Percentiles rank a stretch among this genome's conserved stretches.
Conservation (phyloP, 2,888 invertebrate species). For the Choristoneura rosaceana region DNA sequence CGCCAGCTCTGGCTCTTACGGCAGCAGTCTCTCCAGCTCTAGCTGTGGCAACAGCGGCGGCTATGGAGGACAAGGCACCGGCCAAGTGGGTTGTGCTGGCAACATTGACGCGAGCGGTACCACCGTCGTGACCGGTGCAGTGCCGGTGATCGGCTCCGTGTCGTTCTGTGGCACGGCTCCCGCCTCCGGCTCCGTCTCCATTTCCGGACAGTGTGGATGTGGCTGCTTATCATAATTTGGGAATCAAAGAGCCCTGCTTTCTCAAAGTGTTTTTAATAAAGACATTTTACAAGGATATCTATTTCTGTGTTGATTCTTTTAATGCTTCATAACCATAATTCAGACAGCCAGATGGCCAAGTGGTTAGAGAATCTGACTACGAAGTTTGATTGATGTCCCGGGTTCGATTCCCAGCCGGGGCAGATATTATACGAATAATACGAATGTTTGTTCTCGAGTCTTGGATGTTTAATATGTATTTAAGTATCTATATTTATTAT, state of each 20-base stretch:
- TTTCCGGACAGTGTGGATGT: constrained; percentile 59
- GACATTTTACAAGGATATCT: not conserved
- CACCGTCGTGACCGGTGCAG: constrained; percentile 34
- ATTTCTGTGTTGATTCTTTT: no score
- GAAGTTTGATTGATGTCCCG: no score
- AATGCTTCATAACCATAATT: no score
- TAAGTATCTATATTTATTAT: no score
- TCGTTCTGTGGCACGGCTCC: constrained; percentile 54
- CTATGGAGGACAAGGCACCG: constrained; percentile 45
- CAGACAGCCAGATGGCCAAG: no score
- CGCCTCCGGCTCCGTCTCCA: constrained; percentile 60
- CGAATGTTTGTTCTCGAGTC: no score
- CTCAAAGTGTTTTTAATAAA: not conserved
- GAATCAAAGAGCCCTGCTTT: not conserved
- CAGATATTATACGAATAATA: no score
- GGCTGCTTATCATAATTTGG: constrained; percentile 44
- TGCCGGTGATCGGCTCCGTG: constrained; percentile 47
- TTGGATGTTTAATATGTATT: no score
- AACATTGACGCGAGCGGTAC: constrained; percentile 43
- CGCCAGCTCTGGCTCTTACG: not conserved
- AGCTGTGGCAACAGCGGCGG: constrained; percentile 46
- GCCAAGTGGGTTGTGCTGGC: constrained; percentile 49
- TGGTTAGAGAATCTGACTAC: no score
- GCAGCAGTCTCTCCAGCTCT: not conserved
- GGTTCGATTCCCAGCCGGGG: no score